Conservation (phyloP, 2,888 invertebrate species). For the Ophonus ardosiacus region DNA sequence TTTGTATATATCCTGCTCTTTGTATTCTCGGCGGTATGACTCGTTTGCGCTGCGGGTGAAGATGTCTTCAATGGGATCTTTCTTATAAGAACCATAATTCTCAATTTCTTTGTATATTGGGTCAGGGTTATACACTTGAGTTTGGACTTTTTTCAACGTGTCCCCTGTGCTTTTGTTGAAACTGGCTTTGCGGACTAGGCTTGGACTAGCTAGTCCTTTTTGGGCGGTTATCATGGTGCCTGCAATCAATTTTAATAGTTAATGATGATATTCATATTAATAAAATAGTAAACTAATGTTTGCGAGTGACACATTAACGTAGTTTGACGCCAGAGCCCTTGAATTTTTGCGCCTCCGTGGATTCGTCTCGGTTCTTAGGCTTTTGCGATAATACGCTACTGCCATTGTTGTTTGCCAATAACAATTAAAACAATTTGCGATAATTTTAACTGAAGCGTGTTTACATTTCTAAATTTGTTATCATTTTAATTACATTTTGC, state of each 20-base stretch:
- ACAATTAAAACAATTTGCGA: too few relatives aligned
- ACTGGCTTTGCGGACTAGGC: conserved; percentile 87
- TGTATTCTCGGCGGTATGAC: conserved; percentile 72
- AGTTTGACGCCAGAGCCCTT: too few relatives aligned
- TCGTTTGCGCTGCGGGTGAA: conserved; percentile 74
- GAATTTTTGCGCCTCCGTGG: too few relatives aligned
- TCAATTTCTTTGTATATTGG: conserved; percentile 62
- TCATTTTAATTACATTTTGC: too few relatives aligned
- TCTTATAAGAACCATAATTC: conserved; percentile 55
- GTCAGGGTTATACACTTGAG: conserved; percentile 71
- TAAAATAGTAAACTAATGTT: not conserved
- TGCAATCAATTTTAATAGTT: conserved; percentile 65
- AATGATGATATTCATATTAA: not conserved
- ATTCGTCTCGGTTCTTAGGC: too few relatives aligned
- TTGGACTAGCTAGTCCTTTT: conserved; percentile 89
- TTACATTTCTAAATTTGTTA: too few relatives aligned
- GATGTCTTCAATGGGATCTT: conserved; percentile 75
- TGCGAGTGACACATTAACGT: too few relatives aligned
- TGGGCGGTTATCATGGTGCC: conserved; percentile 83
- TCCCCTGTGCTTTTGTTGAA: conserved; percentile 74
- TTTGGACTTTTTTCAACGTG: conserved; percentile 74
- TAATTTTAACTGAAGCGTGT: too few relatives aligned
- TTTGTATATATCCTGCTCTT: conserved; percentile 73
- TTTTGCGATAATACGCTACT: too few relatives aligned
- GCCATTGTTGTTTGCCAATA: too few relatives aligned